Conservation (phyloP, 2,113 vertebrate species). For the Dasyprocta punctata region DNA sequence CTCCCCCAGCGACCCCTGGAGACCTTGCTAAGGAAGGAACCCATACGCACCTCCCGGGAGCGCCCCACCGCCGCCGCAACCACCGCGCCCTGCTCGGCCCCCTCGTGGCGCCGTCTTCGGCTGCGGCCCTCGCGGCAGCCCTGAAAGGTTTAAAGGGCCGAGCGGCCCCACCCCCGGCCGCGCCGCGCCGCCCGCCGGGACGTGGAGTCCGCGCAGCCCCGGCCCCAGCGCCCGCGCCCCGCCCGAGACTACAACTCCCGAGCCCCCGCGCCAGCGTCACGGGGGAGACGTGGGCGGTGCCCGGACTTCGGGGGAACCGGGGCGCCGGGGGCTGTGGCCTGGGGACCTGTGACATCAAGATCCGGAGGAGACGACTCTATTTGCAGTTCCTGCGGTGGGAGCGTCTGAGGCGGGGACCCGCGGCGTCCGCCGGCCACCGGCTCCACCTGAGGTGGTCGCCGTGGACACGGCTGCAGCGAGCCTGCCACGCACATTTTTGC, state of each 20-base stretch:
- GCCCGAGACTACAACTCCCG: conserved; percentile 76
- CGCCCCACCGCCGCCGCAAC: neutral
- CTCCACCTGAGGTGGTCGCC: neutral
- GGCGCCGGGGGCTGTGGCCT: neutral
- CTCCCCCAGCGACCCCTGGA: neutral
- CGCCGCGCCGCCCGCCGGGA: conserved; percentile 77
- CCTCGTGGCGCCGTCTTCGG: conserved; percentile 62
- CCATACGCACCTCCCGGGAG: conserved; percentile 73
- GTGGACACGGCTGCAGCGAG: neutral
- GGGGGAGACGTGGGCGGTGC: conserved; percentile 3
- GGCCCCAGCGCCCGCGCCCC: neutral
- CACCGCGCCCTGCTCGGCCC: neutral
- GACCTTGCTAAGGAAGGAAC: neutral
- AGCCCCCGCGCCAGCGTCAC: conserved; percentile 37
- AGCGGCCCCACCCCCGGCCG: conserved; percentile 66
- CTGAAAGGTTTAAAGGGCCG: conserved; percentile 80
- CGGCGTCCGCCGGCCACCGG: neutral
- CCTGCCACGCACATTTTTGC: neutral
- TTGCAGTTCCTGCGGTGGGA: neutral
- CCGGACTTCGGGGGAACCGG: neutral
- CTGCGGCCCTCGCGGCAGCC: conserved; percentile 66
- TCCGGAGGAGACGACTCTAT: fast-evolving
- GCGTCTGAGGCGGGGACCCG: neutral
- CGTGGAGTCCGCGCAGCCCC: conserved; percentile 57
- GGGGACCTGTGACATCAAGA: neutral